A percentile compares a stretch with the other conserved stretches of the same genome.
Evolutionary conservation across 2,888 invertebrate genomes (phyloP).

Genomic region (Sphinx pinastri): DNA sequence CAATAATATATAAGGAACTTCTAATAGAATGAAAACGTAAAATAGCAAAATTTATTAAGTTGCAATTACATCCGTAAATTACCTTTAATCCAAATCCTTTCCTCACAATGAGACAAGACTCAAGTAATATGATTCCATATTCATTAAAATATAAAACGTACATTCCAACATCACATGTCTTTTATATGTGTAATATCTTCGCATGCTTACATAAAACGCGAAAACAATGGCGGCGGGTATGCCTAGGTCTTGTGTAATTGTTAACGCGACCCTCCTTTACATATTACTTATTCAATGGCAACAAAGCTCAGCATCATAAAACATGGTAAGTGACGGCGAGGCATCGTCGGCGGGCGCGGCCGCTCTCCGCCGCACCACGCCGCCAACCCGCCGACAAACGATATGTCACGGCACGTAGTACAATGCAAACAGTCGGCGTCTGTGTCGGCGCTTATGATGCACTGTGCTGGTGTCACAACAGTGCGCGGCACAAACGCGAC

Average conservation of each 20-base stretch:
- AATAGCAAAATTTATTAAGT: background rate
- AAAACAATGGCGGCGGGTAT: conserved; percentile 19
- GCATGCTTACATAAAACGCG: conserved; percentile 16
- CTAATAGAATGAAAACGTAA: background rate
- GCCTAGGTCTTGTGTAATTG: conserved; percentile 62
- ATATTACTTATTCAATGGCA: conserved; percentile 58
- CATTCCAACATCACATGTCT: background rate
- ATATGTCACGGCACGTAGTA: conserved; percentile 80
- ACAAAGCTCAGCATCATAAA: conserved; percentile 69
- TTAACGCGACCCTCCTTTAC: conserved; percentile 60
- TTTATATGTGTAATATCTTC: conserved; percentile 9
- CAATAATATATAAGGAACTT: background rate
- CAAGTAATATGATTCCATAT: background rate
- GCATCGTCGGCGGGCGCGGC: conserved; percentile 55
- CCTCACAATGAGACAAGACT: background rate
- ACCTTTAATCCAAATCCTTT: background rate
- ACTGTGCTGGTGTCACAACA: conserved; percentile 72
- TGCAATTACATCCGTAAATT: background rate
- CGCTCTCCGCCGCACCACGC: conserved; percentile 25
- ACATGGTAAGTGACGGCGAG: conserved; percentile 55
- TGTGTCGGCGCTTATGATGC: conserved; percentile 74
- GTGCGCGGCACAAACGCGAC: conserved; percentile 49
- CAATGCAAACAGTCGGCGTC: conserved; percentile 81
- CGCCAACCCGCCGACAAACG: conserved; percentile 58
- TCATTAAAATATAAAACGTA: background rate